Evolutionary conservation across 2,888 invertebrate genomes (phyloP).

Genomic region (Scelioninae gen. 1): DNA sequence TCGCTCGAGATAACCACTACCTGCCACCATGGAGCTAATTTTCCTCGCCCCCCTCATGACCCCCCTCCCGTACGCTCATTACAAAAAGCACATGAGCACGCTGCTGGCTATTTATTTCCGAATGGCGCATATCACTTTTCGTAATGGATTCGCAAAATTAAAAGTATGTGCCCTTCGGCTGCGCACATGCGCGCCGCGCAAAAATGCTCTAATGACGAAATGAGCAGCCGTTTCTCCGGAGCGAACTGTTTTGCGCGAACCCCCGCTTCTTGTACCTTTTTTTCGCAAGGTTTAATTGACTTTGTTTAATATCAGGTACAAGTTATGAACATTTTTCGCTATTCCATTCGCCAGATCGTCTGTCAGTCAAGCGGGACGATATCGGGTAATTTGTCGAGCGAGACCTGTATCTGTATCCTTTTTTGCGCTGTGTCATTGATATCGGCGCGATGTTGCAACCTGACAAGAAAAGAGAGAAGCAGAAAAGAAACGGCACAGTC

Average conservation of each 20-base stretch:
- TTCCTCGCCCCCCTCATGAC: slow-evolving; percentile 74
- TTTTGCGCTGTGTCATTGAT: slow-evolving; percentile 42
- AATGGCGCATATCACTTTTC: slow-evolving; percentile 82
- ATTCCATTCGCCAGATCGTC: no score
- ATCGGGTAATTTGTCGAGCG: slow-evolving; percentile 51
- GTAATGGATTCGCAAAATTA: slow-evolving; percentile 80
- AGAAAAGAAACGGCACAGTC: slow-evolving; percentile 44
- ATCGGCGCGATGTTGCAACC: slow-evolving; percentile 42
- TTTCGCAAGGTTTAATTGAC: no score
- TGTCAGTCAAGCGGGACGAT: slow-evolving; percentile 75
- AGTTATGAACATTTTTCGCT: slow-evolving; percentile 27
- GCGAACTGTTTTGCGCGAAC: no score
- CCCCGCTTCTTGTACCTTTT: no score
- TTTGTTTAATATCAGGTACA: slow-evolving; percentile 19
- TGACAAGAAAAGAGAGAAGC: slow-evolving; percentile 52
- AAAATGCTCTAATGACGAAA: no score
- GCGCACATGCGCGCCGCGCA: slow-evolving; percentile 55
- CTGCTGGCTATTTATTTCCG: slow-evolving; percentile 81
- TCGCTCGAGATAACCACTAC: slow-evolving; percentile 83
- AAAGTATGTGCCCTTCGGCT: slow-evolving; percentile 78
- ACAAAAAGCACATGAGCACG: slow-evolving; percentile 78
- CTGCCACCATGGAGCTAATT: slow-evolving; percentile 83
- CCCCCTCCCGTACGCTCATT: slow-evolving; percentile 72
- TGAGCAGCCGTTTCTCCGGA: no score
- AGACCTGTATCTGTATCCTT: slow-evolving; percentile 23